Evolutionary conservation across 2,797 vertebrate genomes (phyloP).

Genomic region (Hyperoplus lanceolatus): DNA sequence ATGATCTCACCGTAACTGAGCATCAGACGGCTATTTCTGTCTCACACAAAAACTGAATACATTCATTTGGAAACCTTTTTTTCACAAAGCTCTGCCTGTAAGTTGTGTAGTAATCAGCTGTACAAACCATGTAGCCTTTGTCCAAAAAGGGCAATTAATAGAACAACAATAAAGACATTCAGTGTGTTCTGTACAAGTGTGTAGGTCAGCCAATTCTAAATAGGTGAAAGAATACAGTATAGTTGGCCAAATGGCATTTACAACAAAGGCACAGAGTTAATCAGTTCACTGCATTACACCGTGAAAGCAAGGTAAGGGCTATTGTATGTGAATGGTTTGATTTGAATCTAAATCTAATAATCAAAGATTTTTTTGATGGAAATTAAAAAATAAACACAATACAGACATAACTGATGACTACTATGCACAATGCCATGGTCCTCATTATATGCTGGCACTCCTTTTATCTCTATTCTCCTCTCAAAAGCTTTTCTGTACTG

Average conservation of each 20-base stretch:
- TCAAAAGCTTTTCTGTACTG: neutral
- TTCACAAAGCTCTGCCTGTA: neutral
- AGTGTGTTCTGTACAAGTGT: neutral
- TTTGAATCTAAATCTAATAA: neutral
- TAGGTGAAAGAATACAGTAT: neutral
- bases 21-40: slow-evolving; percentile 6
- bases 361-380: neutral
- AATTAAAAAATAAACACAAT: neutral
- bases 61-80: neutral
- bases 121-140: neutral
- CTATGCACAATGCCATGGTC: neutral
- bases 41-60: neutral
- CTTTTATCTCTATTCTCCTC: neutral
- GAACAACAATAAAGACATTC: too few relatives aligned
- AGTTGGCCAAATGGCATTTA: too few relatives aligned
- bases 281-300: neutral
- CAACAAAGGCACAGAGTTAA: neutral
- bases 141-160: too few relatives aligned
- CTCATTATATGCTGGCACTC: slow-evolving; percentile 16
- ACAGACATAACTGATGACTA: slow-evolving; percentile 19
- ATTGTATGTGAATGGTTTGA: neutral
- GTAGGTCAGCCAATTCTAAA: neutral
- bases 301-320: neutral
- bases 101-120: neutral
- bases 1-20: slow-evolving; percentile 15